Percentiles rank a stretch among this genome's conserved stretches.
Conservation (phyloP, 53 echinoderm and acorn worm species). For the Temnopleurus reevesii region DNA sequence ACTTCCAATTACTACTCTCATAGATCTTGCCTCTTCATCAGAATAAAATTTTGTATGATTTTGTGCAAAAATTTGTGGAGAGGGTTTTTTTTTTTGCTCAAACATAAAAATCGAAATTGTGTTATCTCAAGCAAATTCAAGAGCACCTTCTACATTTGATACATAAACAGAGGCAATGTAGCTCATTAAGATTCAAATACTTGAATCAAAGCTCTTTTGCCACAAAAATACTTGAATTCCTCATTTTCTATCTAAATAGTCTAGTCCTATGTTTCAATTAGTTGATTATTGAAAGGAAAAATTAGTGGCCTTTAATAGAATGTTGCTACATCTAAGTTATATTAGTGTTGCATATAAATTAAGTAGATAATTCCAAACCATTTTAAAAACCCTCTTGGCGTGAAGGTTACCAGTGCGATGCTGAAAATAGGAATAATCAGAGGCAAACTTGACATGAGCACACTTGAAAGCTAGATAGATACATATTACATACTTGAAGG, state of each 20-base stretch:
- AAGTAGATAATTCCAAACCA: neutral
- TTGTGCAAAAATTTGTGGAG: no score
- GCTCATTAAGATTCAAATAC: no score
- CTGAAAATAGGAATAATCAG: neutral
- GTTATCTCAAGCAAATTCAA: no score
- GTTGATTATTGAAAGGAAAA: neutral
- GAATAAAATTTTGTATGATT: no score
- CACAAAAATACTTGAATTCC: neutral
- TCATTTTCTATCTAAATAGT: neutral
- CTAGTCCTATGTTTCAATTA: neutral
- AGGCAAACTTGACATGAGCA: slow-evolving; percentile 1
- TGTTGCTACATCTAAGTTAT: neutral
- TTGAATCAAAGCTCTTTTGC: no score
- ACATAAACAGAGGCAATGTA: no score
- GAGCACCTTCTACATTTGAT: no score
- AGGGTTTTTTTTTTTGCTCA: no score
- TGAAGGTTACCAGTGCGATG: neutral
- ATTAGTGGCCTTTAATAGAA: slow-evolving; percentile 8
- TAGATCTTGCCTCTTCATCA: no score
- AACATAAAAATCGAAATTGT: no score
- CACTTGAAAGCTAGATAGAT: neutral
- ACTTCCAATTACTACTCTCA: no score
- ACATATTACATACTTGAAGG: neutral
- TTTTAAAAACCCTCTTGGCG: neutral
- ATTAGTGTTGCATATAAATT: slow-evolving; percentile 3